Evolutionary conservation across 1,140 invertebrate genomes (phyloP).

Genomic region (Drosophila chauvacae): DNA sequence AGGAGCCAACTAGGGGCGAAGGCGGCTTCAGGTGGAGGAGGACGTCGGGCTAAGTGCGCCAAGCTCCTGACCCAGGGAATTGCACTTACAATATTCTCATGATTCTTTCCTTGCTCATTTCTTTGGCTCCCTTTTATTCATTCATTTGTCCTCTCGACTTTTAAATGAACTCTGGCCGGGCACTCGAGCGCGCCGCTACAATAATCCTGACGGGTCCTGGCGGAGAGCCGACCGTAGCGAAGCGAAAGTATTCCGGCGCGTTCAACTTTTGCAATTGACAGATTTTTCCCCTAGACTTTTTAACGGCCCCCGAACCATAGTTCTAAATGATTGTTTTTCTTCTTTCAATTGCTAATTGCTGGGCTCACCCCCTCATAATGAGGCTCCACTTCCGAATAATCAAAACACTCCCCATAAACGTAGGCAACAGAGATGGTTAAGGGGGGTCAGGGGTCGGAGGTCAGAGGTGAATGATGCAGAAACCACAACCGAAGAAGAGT

Average conservation of each 20-base stretch:
- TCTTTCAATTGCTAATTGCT: conserved; percentile 43
- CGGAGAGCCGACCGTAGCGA: neutral
- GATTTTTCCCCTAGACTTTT: conserved; percentile 51
- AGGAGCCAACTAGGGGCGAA: conserved; percentile 25
- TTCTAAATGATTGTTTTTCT: conserved; percentile 31
- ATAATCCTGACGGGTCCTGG: conserved; percentile 15
- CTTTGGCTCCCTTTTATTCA: conserved; percentile 69
- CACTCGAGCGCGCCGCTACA: conserved; percentile 37
- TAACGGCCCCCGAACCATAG: neutral
- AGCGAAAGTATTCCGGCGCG: conserved; percentile 56
- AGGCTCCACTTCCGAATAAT: conserved; percentile 10
- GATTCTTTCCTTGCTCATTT: conserved; percentile 40
- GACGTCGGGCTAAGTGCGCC: conserved; percentile 8
- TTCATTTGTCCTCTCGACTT: conserved; percentile 79
- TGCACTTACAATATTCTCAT: conserved; percentile 54
- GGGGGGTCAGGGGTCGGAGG: neutral
- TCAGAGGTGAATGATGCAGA: conserved; percentile 35
- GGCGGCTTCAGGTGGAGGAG: neutral
- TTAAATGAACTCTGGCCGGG: conserved; percentile 73
- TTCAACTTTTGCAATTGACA: conserved; percentile 77
- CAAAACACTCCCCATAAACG: conserved; percentile 36
- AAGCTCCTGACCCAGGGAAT: conserved; percentile 57
- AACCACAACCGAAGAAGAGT: conserved; percentile 54
- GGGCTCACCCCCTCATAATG: conserved; percentile 23
- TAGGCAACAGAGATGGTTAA: conserved; percentile 16